A percentile compares a stretch with the other conserved stretches of the same genome.
Conservation (phyloP, 2,113 vertebrate species). For the Callipepla squamata region DNA sequence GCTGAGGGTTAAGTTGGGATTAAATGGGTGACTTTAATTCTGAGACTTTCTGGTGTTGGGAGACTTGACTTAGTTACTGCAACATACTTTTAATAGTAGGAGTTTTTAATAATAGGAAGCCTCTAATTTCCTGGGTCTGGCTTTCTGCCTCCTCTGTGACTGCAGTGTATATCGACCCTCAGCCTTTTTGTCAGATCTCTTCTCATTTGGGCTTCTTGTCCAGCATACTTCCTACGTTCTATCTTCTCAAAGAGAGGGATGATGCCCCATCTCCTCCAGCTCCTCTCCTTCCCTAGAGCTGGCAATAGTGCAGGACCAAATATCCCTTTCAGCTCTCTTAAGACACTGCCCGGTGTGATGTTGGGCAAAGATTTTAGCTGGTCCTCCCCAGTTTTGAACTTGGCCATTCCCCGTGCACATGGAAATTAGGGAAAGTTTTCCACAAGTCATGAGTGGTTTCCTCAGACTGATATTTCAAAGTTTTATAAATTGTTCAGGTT, state of each 20-base stretch:
- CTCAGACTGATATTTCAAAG: background rate
- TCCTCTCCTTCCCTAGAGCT: background rate
- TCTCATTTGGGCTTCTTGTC: background rate
- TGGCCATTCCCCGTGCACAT: fast-evolving
- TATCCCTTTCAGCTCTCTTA: background rate
- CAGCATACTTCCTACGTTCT: background rate
- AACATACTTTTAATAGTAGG: background rate
- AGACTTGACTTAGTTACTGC: background rate
- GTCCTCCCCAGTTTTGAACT: background rate
- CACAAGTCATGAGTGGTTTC: background rate
- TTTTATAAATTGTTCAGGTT: background rate
- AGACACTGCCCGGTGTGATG: background rate
- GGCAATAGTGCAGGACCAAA: background rate
- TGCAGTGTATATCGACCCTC: background rate
- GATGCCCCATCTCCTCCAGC: background rate
- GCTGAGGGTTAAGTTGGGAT: background rate
- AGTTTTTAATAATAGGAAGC: background rate
- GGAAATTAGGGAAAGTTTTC: background rate
- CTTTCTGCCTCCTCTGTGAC: background rate
- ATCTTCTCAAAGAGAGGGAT: background rate
- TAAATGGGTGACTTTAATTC: background rate
- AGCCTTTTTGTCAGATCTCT: background rate
- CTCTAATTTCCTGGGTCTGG: background rate
- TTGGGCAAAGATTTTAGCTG: background rate
- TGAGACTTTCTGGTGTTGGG: background rate